A percentile compares a stretch with the other conserved stretches of the same genome.
Evolutionary conservation across 1,140 invertebrate genomes (phyloP).

Genomic region (Melipona quadrifasciata): DNA sequence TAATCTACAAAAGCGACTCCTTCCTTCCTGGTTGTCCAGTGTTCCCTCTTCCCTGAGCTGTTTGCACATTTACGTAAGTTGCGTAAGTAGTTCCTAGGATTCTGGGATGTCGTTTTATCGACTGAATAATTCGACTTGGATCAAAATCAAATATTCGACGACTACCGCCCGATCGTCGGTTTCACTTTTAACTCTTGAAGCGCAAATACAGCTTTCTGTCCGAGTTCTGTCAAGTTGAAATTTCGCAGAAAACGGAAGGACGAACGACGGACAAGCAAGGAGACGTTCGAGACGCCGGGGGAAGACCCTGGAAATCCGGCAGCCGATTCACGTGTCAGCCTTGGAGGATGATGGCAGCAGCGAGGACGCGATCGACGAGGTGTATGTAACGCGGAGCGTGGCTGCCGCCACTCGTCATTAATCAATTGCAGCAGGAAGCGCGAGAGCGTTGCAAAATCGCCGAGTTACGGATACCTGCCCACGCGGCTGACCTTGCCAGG

Average conservation of each 20-base stretch:
- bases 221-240: too few species aligned
- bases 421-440: conserved; percentile 73
- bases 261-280: too few species aligned
- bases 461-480: conserved; percentile 69
- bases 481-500: conserved; percentile 70
- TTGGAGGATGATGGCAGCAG: neutral
- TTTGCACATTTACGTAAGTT: neutral
- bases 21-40: neutral
- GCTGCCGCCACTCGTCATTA: conserved; percentile 60
- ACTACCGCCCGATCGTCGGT: too few species aligned
- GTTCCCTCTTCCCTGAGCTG: too few species aligned
- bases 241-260: too few species aligned
- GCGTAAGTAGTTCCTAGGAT: neutral
- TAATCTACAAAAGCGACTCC: conserved; percentile 46
- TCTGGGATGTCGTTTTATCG: neutral
- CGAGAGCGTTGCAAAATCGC: conserved; percentile 69
- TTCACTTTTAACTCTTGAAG: too few species aligned
- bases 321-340: neutral
- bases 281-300: accelerated
- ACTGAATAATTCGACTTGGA: too few species aligned
- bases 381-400: conserved; percentile 23
- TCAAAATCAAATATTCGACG: too few species aligned
- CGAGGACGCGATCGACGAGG: neutral
- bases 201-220: too few species aligned
- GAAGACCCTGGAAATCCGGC: neutral